Base-by-base conservation (phyloP, 2,888 invertebrate genomes). In the Diploptera punctata region DNA sequence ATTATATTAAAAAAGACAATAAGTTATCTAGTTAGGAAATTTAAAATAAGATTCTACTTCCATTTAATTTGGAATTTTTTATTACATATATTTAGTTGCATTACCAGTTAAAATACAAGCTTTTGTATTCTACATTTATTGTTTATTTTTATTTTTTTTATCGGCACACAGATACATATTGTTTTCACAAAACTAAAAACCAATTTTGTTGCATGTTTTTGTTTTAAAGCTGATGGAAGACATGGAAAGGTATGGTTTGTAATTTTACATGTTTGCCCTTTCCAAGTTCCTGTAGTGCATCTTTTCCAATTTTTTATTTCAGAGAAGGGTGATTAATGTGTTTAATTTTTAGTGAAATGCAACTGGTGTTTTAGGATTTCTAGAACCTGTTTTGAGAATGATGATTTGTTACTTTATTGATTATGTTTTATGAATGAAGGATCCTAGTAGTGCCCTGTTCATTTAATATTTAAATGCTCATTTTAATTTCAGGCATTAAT, bases 141-240 rank as follows among this genome's bases (percentile, higher is more conserved):
- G 1, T 2, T 57, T 57, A 3, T 57, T 57, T 57, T 29, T 29
- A 29, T 57, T 1, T 16, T 29, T 33, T 57, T 57, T 29, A 3
- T 29, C 10, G 33, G n/a, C n/a, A n/a, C n/a, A n/a, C 1, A 21
- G 13, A 5, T 13, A 21, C 19, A 52, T 24, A 24, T 9, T 24
- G 13, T 9, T n/a, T n/a, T n/a, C 10, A 3, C 24, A 52, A 49
- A 52, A 33, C 69, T 71, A 43, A 62, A n/a, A 61, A 62, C n/a
- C 47, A 65, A 9, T 65, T 65, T 65, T 65, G 26, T 65, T 65
- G 29, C 44, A 65, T 44, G 29, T 65, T 65, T 65, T 29, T 65
- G 21, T 65, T 65, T 18, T 33, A 47, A 65, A 65, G 65, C 65
- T 65, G 47, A 65, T 65, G 65, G 65, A 29, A 47, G 65, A 10